These are phyloP conservation scores for Esox lucius DNA, from an alignment of 2,797 vertebrate genomes.

Conservation along the genomic window DNA sequence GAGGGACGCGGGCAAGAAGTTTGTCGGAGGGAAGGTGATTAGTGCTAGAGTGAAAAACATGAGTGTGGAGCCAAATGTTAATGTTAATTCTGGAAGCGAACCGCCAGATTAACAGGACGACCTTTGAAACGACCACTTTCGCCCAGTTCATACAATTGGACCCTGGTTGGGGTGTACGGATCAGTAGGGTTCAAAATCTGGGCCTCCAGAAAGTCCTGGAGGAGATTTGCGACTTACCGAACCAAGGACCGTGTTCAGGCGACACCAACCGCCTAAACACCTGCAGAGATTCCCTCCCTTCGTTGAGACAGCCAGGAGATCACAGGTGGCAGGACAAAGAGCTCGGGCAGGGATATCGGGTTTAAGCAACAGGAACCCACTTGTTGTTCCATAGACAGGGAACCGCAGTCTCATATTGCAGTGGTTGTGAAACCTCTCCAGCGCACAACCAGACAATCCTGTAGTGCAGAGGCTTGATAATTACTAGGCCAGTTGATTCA, in stretches of 20 bases:
- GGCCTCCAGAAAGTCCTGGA: slow-evolving; percentile 39
- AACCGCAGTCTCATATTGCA: too few species aligned
- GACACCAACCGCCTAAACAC: too few species aligned
- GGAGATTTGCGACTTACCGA: slow-evolving; percentile 12
- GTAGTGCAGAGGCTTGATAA: too few species aligned
- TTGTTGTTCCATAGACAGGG: too few species aligned
- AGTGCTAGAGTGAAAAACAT: neutral
- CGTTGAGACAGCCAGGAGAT: neutral
- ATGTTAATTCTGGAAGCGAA: neutral
- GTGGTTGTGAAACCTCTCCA: too few species aligned
- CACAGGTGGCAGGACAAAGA: too few species aligned
- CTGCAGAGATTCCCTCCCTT: too few species aligned
- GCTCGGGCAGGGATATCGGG: too few species aligned
- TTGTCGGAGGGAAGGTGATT: neutral
- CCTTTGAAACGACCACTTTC: slow-evolving; percentile 30
- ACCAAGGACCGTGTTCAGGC: neutral
- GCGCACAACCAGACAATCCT: too few species aligned
- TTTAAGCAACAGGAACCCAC: too few species aligned
- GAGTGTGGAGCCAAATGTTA: neutral
- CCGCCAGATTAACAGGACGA: slow-evolving; percentile 2
- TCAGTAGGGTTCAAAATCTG: slow-evolving; percentile 29
- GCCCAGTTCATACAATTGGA: slow-evolving; percentile 9
- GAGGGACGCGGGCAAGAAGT: neutral
- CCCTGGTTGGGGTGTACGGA: neutral
- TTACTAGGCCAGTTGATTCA: too few species aligned